Evolutionary conservation across 2,113 vertebrate genomes (phyloP).

Genomic region (Zosterops hypoxanthus): DNA sequence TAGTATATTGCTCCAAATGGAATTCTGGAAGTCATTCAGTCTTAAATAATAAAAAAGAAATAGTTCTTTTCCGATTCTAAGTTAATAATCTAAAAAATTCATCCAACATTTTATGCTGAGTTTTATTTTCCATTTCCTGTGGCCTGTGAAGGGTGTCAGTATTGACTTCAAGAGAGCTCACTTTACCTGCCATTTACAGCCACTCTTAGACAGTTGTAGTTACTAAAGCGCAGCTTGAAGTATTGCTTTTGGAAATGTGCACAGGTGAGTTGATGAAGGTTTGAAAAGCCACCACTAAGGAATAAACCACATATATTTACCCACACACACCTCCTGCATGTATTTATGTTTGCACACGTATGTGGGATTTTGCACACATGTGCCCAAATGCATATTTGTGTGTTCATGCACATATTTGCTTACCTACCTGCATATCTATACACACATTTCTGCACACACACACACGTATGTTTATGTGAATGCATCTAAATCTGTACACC

Average conservation of each 20-base stretch:
- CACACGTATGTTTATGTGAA: no score
- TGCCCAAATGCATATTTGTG: background rate
- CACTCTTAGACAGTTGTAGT: rapidly evolving
- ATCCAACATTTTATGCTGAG: background rate
- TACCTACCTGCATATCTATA: background rate
- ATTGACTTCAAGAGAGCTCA: background rate
- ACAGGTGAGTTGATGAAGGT: background rate
- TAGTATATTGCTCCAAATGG: background rate
- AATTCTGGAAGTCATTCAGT: background rate
- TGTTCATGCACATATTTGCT: rapidly evolving
- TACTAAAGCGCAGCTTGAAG: background rate
- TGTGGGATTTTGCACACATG: background rate
- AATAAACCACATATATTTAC: background rate
- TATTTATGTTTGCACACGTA: background rate
- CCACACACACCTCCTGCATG: rapidly evolving
- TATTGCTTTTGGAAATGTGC: background rate
- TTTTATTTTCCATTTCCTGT: background rate
- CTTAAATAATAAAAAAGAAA: background rate
- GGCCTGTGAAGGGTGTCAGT: background rate
- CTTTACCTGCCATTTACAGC: background rate
- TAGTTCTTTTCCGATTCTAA: background rate
- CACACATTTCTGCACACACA: background rate
- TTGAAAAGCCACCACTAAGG: background rate
- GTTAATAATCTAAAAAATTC: background rate
- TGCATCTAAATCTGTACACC: background rate